These are phyloP conservation scores for Ametastegia equiseti DNA, from an alignment of 2,888 invertebrate genomes.

Conservation along the genomic window DNA sequence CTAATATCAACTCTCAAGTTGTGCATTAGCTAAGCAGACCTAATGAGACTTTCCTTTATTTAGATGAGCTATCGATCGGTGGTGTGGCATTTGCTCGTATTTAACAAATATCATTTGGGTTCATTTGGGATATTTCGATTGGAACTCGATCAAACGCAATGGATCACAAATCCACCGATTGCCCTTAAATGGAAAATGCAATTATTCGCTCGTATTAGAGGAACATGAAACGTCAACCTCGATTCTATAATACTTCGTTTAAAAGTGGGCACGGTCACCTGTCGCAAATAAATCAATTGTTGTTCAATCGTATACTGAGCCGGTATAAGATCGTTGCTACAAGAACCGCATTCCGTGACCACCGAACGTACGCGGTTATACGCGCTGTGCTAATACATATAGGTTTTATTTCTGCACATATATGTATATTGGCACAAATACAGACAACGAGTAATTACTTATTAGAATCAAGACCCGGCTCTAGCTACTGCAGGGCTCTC, in stretches of 20 bases:
- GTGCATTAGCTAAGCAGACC: background rate
- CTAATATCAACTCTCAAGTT: background rate
- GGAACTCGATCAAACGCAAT: background rate
- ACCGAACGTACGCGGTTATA: conserved; percentile 37
- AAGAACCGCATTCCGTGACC: conserved; percentile 41
- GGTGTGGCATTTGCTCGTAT: background rate
- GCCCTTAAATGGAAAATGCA: conserved; percentile 13
- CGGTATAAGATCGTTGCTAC: conserved; percentile 11
- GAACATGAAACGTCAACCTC: conserved; percentile 57
- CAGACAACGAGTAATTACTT: conserved; percentile 6
- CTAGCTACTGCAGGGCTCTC: background rate
- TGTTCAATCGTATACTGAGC: conserved; percentile 22
- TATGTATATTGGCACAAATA: background rate
- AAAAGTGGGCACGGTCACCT: conserved; percentile 58
- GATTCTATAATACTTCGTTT: conserved; percentile 49
- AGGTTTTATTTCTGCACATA: background rate
- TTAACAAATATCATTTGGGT: too few species aligned
- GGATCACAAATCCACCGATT: conserved; percentile 32
- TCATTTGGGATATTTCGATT: background rate
- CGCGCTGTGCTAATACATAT: background rate
- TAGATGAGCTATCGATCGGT: background rate
- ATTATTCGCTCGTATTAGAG: conserved; percentile 35
- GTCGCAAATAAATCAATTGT: conserved; percentile 64
- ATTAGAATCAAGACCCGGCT: conserved; percentile 31
- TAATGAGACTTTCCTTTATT: conserved; percentile 21